Conservation (phyloP, 2,797 vertebrate genomes). For the Anguilla obscura region DNA sequence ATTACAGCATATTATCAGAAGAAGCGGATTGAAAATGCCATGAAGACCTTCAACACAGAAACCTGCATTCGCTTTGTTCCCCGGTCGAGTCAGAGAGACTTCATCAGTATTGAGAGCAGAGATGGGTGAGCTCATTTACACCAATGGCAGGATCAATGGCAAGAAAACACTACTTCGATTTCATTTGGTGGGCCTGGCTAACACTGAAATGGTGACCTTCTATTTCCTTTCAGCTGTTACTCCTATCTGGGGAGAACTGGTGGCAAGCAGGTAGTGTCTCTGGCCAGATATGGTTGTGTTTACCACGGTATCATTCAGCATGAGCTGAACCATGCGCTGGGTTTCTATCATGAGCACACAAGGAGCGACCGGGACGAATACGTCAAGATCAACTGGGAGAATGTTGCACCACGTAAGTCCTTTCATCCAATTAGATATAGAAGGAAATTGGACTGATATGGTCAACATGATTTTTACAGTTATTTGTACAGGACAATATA, state of each 20-base stretch:
- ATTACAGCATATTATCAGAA: constrained; percentile 17
- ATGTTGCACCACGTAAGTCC: constrained; percentile 49
- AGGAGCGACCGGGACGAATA: constrained; percentile 70
- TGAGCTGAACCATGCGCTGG: constrained; percentile 66
- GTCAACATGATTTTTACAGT: neutral
- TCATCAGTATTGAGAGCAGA: constrained; percentile 47
- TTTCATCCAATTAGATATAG: neutral
- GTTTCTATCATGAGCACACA: constrained; percentile 69
- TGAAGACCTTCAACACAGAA: constrained; percentile 27
- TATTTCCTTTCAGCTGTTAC: constrained; percentile 60
- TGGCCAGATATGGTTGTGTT: constrained; percentile 65
- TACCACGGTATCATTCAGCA: constrained; percentile 65
- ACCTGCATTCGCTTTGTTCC: constrained; percentile 54
- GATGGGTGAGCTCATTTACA: constrained; percentile 24
- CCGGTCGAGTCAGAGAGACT: constrained; percentile 39
- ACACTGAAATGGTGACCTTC: neutral
- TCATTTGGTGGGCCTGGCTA: neutral
- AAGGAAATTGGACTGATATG: neutral
- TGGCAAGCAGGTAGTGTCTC: constrained; percentile 66
- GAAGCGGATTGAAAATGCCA: constrained; percentile 33
- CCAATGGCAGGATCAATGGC: neutral
- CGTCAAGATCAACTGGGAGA: constrained; percentile 68
- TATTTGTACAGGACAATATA: neutral
- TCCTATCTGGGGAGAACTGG: constrained; percentile 64
- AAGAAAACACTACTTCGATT: neutral